Percentiles rank a stretch among this genome's conserved stretches.
Conservation (phyloP, 2,888 invertebrate genomes). For the Hymenopus coronatus region DNA sequence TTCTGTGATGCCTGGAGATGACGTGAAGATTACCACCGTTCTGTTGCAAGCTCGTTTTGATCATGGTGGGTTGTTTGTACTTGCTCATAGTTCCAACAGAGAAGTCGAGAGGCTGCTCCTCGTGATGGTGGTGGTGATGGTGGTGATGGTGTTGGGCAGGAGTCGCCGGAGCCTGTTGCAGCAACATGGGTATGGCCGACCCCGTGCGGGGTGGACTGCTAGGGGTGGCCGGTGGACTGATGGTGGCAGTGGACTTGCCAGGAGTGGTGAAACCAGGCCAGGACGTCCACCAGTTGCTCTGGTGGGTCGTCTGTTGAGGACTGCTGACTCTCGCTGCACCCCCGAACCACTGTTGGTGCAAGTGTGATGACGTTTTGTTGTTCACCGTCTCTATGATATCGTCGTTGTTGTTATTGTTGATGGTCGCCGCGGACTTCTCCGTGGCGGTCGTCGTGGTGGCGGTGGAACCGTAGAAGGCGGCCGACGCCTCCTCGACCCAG, state of each 20-base stretch:
- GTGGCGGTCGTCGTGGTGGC: conserved; percentile 45
- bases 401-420: conserved; percentile 27
- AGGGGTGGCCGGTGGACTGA: conserved; percentile 36
- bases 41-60: conserved; percentile 43
- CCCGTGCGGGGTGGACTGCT: conserved; percentile 27
- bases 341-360: conserved; percentile 10
- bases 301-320: neutral
- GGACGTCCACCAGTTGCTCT: conserved; percentile 22
- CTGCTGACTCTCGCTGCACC: neutral
- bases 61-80: conserved; percentile 44
- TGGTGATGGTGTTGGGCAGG: conserved; percentile 47
- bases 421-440: conserved; percentile 48
- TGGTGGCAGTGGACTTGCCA: conserved; percentile 25
- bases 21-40: conserved; percentile 44
- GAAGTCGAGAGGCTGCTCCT: conserved; percentile 70
- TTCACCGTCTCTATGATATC: neutral
- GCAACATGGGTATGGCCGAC: conserved; percentile 60
- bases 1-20: conserved; percentile 25
- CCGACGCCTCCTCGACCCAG: conserved; percentile 34
- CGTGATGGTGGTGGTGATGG: conserved; percentile 45
- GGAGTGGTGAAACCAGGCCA: conserved; percentile 34
- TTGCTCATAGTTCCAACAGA: conserved; percentile 48
- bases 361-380: neutral
- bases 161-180: conserved; percentile 54
- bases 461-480: conserved; percentile 20